Conservation (phyloP, 2,797 vertebrate species). For the Poecile montanus region DNA sequence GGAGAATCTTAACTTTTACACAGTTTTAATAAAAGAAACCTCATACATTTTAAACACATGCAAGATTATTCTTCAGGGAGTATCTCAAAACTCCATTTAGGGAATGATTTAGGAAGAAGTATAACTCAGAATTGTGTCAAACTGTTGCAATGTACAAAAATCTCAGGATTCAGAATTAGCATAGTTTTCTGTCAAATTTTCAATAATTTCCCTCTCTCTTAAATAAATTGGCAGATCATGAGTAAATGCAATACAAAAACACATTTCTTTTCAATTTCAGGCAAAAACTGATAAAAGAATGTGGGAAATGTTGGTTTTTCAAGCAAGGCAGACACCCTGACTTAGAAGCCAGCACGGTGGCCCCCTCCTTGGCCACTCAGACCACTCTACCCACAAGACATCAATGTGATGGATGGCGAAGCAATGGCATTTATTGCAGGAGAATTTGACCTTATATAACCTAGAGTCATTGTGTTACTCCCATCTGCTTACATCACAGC, state of each 20-base stretch:
- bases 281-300: background rate
- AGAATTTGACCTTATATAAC: too few species aligned
- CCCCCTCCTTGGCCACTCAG: too few species aligned
- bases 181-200: background rate
- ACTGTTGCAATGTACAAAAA: background rate
- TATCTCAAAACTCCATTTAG: background rate
- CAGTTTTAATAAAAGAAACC: background rate
- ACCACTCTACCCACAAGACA: too few species aligned
- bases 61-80: background rate
- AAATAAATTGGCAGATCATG: background rate
- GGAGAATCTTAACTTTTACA: background rate
- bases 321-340: too few species aligned
- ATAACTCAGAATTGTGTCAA: background rate
- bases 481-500: too few species aligned
- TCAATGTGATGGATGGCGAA: too few species aligned
- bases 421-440: too few species aligned
- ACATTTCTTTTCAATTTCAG: background rate
- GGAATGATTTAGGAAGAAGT: background rate
- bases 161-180: background rate
- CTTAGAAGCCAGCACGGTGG: too few species aligned
- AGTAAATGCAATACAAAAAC: background rate
- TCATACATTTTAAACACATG: conserved; percentile 23
- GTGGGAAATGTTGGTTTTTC: too few species aligned
- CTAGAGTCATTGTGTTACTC: too few species aligned
- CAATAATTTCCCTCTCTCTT: background rate